phyloP scores from a whole-genome alignment of 2,888 invertebrate genomes.

The Heterodera filipjevi region DNA sequence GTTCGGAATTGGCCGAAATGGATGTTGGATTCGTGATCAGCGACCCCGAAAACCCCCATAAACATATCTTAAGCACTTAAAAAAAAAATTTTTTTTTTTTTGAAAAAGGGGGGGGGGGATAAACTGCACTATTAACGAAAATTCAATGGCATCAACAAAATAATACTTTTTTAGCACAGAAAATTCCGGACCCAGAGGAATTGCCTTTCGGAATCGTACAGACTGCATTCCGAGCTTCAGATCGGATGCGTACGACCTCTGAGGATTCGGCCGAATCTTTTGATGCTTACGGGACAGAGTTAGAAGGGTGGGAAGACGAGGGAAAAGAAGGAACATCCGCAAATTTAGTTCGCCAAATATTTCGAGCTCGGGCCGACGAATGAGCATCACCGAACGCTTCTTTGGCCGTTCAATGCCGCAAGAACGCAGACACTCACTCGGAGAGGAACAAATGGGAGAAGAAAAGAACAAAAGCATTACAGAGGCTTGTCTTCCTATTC shows the following conservation, averaged over 20 bases:
- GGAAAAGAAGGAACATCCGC: not conserved
- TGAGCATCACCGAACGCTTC: constrained; percentile 39
- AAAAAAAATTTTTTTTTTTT: no score
- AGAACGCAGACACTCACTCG: constrained; percentile 22
- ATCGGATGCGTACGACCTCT: constrained; percentile 25
- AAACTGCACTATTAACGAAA: no score
- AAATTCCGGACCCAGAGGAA: constrained; percentile 14
- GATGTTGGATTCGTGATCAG: no score
- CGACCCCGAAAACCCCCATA: no score
- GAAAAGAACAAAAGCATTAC: constrained; percentile 11
- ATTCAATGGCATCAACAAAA: no score
- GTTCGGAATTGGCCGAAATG: no score
- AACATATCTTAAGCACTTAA: no score
- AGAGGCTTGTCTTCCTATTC: not conserved
- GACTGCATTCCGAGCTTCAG: constrained; percentile 19
- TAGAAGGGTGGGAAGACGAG: not conserved
- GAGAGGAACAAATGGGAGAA: constrained; percentile 1
- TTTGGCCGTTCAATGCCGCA: constrained; percentile 37
- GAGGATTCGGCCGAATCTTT: constrained; percentile 27
- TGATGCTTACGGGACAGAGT: constrained; percentile 21
- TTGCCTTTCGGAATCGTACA: constrained; percentile 10
- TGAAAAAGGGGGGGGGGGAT: no score
- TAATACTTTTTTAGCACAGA: not conserved
- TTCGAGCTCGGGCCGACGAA: constrained; percentile 31
- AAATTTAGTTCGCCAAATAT: not conserved